phyloP scores from a whole-genome alignment of 2,888 invertebrate genomes.

The Limnephilus rhombicus region DNA sequence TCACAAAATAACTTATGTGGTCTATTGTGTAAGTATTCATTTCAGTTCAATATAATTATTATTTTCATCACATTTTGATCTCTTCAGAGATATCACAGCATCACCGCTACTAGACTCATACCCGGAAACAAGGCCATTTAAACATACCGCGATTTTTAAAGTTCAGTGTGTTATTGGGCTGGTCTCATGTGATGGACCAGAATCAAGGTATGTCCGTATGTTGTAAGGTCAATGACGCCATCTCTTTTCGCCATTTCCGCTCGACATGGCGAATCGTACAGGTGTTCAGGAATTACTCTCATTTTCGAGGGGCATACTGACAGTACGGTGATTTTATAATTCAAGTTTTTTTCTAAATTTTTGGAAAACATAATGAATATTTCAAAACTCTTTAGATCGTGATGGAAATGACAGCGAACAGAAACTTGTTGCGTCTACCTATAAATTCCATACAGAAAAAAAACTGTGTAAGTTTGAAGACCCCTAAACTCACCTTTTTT shows the following conservation, averaged over 20 bases:
- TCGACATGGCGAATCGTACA: conserved; percentile 17
- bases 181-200: neutral
- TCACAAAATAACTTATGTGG: neutral
- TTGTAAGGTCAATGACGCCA: conserved; percentile 41
- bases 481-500: neutral
- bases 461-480: neutral
- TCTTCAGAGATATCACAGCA: neutral
- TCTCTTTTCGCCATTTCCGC: conserved; percentile 28
- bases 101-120: neutral
- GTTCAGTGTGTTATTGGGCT: neutral
- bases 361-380: neutral
- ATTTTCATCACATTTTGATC: neutral
- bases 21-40: neutral
- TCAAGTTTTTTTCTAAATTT: neutral
- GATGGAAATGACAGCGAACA: neutral
- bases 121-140: neutral
- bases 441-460: neutral
- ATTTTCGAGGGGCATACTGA: conserved; percentile 12
- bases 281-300: conserved; percentile 37
- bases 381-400: neutral
- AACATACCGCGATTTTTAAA: neutral
- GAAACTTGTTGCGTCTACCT: neutral
- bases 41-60: neutral
- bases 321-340: neutral
- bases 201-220: neutral